A percentile compares a stretch with the other conserved stretches of the same genome.
Conservation (phyloP, 2,797 vertebrate species). For the Spinibarbus caldwelli region DNA sequence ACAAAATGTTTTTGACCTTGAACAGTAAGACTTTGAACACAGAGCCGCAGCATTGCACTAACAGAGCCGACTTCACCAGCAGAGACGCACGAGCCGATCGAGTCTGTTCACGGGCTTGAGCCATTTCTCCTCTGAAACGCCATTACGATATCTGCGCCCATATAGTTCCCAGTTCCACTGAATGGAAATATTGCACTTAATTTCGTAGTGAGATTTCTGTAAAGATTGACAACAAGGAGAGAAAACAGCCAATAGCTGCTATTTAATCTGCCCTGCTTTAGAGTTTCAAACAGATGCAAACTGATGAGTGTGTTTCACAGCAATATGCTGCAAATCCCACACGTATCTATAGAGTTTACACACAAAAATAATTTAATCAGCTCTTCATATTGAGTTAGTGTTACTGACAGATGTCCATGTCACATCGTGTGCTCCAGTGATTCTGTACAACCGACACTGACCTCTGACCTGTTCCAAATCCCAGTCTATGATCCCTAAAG, state of each 20-base stretch:
- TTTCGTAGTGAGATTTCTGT: slow-evolving; percentile 67
- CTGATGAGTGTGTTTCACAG: neutral
- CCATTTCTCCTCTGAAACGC: neutral
- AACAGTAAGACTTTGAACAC: slow-evolving; percentile 61
- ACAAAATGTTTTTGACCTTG: slow-evolving; percentile 68
- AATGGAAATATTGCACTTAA: slow-evolving; percentile 76
- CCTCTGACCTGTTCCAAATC: slow-evolving; percentile 7
- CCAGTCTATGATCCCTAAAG: neutral
- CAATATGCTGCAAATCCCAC: slow-evolving; percentile 3
- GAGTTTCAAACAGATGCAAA: neutral
- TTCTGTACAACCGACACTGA: neutral
- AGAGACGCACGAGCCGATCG: slow-evolving; percentile 16
- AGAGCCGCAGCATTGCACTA: slow-evolving; percentile 69
- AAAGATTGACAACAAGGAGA: slow-evolving; percentile 47
- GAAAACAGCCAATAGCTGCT: neutral
- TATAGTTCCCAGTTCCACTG: slow-evolving; percentile 57
- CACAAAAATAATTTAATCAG: slow-evolving; percentile 4
- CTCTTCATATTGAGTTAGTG: slow-evolving; percentile 26
- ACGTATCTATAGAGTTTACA: neutral
- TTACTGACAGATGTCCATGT: neutral
- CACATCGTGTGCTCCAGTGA: neutral
- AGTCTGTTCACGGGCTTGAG: too few relatives aligned
- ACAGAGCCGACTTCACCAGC: slow-evolving; percentile 81
- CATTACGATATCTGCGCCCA: neutral
- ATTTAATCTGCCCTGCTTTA: neutral